phyloP scores from a whole-genome alignment of 2,113 vertebrate species.

The Nesoenas mayeri region DNA sequence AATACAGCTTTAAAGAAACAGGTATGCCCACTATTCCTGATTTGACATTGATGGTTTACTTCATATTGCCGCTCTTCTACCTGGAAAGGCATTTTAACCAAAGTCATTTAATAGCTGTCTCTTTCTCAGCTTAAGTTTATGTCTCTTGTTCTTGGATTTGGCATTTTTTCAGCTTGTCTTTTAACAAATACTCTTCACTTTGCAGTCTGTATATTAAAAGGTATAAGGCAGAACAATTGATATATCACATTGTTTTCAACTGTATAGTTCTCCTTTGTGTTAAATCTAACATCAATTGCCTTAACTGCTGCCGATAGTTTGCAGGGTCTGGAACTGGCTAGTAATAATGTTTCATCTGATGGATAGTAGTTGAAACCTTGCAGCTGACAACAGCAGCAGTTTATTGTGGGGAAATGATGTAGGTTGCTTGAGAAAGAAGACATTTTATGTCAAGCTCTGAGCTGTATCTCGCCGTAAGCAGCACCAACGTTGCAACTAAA shows the following conservation, averaged over 20 bases:
- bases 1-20: not conserved
- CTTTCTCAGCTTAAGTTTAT: not conserved
- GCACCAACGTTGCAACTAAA: not conserved
- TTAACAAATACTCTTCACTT: not conserved
- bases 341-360: not conserved
- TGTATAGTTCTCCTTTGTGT: not conserved
- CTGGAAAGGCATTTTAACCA: not conserved
- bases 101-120: not conserved
- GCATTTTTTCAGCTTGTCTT: not conserved
- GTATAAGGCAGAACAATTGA: not conserved
- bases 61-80: not conserved
- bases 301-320: not conserved
- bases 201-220: not conserved
- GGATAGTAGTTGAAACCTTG: not conserved
- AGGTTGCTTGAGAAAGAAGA: not conserved
- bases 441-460: not conserved
- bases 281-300: not conserved
- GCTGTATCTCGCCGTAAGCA: not conserved
- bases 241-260: not conserved
- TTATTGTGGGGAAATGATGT: not conserved
- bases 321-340: not conserved
- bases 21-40: not conserved
- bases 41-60: not conserved
- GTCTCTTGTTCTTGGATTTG: not conserved
- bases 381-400: not conserved